Evolutionary conservation across 1,140 invertebrate genomes (phyloP).

Genomic region (Heliconius eleuchia): DNA sequence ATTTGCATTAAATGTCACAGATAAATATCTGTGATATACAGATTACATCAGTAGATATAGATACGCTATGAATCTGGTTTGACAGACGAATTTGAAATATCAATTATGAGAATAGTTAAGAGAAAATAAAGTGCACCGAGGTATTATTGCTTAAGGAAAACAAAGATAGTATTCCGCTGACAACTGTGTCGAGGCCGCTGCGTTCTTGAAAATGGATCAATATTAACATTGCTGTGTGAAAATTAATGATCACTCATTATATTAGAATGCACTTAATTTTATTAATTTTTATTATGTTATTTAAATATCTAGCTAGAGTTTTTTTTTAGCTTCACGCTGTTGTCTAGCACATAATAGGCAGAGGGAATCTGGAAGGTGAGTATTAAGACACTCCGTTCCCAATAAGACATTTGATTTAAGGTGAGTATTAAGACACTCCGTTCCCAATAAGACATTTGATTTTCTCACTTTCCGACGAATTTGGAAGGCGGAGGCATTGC

Average conservation of each 20-base stretch:
- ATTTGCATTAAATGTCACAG: too few relatives aligned
- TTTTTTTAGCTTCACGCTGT: too few relatives aligned
- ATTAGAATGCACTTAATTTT: background rate
- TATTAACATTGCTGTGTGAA: slow-evolving; percentile 41
- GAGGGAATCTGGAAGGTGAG: too few relatives aligned
- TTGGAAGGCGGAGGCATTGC: too few relatives aligned
- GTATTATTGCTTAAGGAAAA: slow-evolving; percentile 53
- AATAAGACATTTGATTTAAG: too few relatives aligned
- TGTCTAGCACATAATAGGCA: too few relatives aligned
- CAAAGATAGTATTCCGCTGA: slow-evolving; percentile 50
- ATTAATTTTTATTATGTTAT: background rate
- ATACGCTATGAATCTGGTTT: background rate
- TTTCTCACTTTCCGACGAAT: too few relatives aligned
- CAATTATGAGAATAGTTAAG: background rate
- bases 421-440: too few relatives aligned
- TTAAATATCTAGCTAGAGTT: background rate
- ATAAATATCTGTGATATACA: too few relatives aligned
- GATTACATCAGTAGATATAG: too few relatives aligned
- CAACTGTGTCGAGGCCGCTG: slow-evolving; percentile 59
- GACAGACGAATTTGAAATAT: background rate
- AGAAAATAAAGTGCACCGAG: background rate
- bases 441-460: background rate
- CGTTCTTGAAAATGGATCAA: slow-evolving; percentile 60
- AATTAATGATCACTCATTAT: slow-evolving; percentile 22
- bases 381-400: too few relatives aligned